These are phyloP conservation scores for Gnatocerus cornutus DNA, from an alignment of 2,888 invertebrate species.

Conservation along the genomic window DNA sequence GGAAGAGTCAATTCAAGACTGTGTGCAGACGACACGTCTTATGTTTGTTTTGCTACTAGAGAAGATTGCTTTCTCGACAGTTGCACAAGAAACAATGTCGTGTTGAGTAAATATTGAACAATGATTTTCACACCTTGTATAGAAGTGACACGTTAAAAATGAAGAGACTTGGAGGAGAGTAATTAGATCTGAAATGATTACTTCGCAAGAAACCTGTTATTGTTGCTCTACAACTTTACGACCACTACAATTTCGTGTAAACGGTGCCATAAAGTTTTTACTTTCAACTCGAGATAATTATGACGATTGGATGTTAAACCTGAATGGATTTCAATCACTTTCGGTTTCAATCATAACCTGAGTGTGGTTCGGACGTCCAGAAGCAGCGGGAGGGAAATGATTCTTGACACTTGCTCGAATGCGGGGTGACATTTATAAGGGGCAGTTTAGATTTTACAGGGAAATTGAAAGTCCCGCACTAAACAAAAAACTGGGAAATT, in stretches of 20 bases:
- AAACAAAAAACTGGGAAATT: no score
- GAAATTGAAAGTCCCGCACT: neutral
- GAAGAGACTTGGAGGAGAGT: neutral
- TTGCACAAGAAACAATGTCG: conserved; percentile 42
- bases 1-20: conserved; percentile 38
- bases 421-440: conserved; percentile 37
- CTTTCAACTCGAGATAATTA: conserved; percentile 3
- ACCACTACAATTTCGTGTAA: no score
- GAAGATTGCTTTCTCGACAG: conserved; percentile 56
- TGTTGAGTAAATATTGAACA: conserved; percentile 46
- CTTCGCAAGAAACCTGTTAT: no score
- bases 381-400: conserved; percentile 18
- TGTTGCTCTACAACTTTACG: no score
- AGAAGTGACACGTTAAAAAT: conserved; percentile 1
- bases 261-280: no score
- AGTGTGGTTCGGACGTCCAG: conserved; percentile 45
- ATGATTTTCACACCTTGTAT: conserved; percentile 28
- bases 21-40: conserved; percentile 46
- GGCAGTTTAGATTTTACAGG: conserved; percentile 5
- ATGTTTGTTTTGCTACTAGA: conserved; percentile 61
- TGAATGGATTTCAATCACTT: conserved; percentile 21
- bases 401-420: conserved; percentile 32
- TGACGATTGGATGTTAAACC: neutral
- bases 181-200: conserved; percentile 1
- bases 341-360: conserved; percentile 23